Percentiles rank a stretch among this genome's conserved stretches.
phyloP scores from a whole-genome alignment of 35 echinoderm and acorn worm genomes.

The Apostichopus japonicus region DNA sequence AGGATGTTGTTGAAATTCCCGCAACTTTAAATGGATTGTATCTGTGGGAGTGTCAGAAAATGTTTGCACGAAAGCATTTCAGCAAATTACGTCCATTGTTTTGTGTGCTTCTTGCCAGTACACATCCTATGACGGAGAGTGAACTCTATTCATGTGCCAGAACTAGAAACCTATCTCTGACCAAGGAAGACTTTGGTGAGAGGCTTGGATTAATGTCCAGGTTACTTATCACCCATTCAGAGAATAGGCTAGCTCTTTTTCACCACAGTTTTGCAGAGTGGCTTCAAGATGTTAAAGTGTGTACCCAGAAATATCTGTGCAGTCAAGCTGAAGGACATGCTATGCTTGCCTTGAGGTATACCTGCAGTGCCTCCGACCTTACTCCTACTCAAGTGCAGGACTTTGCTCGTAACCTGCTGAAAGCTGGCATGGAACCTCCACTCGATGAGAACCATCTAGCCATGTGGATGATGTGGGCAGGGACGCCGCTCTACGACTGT shows the following conservation, averaged over 20 bases:
- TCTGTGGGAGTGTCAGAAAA: slow-evolving; percentile 89
- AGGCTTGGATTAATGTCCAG: slow-evolving; percentile 74
- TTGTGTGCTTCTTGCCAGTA: slow-evolving; percentile 84
- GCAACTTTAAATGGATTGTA: slow-evolving; percentile 99
- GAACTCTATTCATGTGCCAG: slow-evolving; percentile 90
- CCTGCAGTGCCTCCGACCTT: slow-evolving; percentile 84
- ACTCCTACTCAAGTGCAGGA: slow-evolving; percentile 94
- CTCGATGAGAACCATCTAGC: slow-evolving; percentile 85
- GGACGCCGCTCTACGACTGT: slow-evolving; percentile 90
- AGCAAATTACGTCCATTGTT: slow-evolving; percentile 82
- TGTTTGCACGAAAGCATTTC: slow-evolving; percentile 93
- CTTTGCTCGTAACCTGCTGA: slow-evolving; percentile 90
- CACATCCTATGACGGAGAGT: slow-evolving; percentile 79
- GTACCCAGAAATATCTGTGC: slow-evolving; percentile 97
- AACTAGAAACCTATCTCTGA: slow-evolving; percentile 84
- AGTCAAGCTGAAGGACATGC: slow-evolving; percentile 90
- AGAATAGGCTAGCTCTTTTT: slow-evolving; percentile 79
- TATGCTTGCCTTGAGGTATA: slow-evolving; percentile 97
- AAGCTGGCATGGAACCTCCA: slow-evolving; percentile 78
- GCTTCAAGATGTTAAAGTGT: slow-evolving; percentile 96
- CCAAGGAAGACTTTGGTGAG: slow-evolving; percentile 77
- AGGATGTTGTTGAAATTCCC: slow-evolving; percentile 93
- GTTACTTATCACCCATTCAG: slow-evolving; percentile 73
- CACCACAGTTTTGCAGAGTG: slow-evolving; percentile 98
- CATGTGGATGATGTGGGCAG: slow-evolving; percentile 89